Conservation (phyloP, 2,113 vertebrate genomes). For the Silurus meridionalis region DNA sequence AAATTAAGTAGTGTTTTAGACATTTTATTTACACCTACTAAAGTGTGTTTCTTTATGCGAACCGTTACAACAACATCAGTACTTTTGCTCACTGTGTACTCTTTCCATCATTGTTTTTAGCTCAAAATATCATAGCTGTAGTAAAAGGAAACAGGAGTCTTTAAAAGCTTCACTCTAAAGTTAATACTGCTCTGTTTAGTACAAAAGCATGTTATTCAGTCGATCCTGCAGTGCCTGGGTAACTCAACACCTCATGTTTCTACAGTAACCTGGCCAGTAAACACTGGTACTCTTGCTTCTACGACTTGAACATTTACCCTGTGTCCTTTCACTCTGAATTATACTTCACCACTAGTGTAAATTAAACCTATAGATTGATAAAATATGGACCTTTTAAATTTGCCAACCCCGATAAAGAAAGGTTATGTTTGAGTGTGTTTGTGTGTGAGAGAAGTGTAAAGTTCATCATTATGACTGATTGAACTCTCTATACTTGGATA, state of each 20-base stretch:
- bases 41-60: neutral
- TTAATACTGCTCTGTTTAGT: conserved; percentile 5
- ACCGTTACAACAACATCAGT: neutral
- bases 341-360: neutral
- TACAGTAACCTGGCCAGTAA: conserved; percentile 25
- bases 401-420: neutral
- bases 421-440: neutral
- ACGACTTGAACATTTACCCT: neutral
- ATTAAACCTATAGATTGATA: neutral
- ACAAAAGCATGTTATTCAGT: conserved; percentile 23
- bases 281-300: neutral
- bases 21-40: neutral
- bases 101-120: neutral
- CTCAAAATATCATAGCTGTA: neutral
- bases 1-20: neutral
- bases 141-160: neutral
- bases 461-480: neutral
- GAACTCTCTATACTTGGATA: neutral
- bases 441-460: neutral
- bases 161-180: neutral
- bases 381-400: neutral
- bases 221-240: neutral
- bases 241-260: conserved; percentile 29
- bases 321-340: neutral
- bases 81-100: neutral